Conservation (phyloP, 2,113 vertebrate species). For the Gavialis gangeticus region DNA sequence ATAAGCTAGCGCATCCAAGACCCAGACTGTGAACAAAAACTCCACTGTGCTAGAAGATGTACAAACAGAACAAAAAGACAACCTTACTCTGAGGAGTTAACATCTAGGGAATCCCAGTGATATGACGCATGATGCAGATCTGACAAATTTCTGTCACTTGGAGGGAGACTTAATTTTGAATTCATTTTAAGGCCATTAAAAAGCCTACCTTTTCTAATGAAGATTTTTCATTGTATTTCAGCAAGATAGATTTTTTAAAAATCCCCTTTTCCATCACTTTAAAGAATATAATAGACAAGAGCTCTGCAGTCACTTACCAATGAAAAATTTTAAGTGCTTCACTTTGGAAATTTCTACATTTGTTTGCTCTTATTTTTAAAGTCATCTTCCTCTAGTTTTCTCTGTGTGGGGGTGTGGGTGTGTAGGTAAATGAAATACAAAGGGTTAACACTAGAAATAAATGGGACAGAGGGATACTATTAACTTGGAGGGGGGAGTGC, state of each 20-base stretch:
- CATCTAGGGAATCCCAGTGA: conserved; percentile 12
- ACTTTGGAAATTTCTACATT: accelerated
- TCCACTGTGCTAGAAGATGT: neutral
- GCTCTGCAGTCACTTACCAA: neutral
- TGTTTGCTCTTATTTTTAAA: neutral
- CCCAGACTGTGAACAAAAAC: neutral
- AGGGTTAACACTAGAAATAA: neutral
- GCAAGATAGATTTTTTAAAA: neutral
- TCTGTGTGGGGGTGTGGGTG: neutral
- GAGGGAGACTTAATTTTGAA: neutral
- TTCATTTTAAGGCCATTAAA: neutral
- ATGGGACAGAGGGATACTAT: accelerated
- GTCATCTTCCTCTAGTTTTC: neutral
- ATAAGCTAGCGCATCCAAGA: neutral
- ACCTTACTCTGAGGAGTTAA: neutral
- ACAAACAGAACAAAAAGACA: neutral
- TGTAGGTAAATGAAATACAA: neutral
- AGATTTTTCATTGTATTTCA: neutral
- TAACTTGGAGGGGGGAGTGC: neutral
- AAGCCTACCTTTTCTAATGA: neutral
- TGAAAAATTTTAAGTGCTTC: neutral
- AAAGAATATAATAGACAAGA: neutral
- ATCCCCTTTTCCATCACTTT: neutral
- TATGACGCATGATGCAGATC: neutral
- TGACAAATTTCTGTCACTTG: neutral